These are phyloP conservation scores for Plecturocebus donacophilus DNA, from an alignment of 2,113 vertebrate genomes.

Conservation along the genomic window DNA sequence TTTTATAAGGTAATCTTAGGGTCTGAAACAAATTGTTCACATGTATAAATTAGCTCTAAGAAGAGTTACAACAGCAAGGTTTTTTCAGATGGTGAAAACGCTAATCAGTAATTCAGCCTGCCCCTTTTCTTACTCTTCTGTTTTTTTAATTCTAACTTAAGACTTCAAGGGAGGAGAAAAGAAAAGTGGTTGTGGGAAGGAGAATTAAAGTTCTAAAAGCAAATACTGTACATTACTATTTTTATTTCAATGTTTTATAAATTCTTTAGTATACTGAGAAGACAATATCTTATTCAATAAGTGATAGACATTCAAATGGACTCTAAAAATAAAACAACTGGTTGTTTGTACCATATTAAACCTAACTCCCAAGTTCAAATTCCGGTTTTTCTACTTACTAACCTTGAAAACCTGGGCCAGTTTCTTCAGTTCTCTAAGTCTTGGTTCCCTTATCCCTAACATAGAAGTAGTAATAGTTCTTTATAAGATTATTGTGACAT, in stretches of 20 bases:
- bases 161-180: neutral
- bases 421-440: neutral
- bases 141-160: conserved; percentile 32
- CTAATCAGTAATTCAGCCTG: neutral
- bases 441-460: neutral
- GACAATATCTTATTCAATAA: neutral
- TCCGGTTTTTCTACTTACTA: neutral
- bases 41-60: neutral
- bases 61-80: neutral
- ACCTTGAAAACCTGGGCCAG: neutral
- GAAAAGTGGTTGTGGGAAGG: neutral
- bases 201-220: neutral
- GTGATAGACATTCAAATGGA: neutral
- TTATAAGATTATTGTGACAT: neutral
- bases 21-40: neutral
- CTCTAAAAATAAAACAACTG: neutral
- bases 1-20: neutral
- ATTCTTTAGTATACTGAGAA: neutral
- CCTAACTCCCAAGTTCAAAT: neutral
- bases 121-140: neutral
- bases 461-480: neutral
- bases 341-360: neutral
- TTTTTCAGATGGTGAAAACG: neutral
- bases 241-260: neutral
- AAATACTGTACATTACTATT: neutral